These are phyloP conservation scores for Agonopterix heracliana DNA, from an alignment of 2,888 invertebrate species.

Conservation along the genomic window DNA sequence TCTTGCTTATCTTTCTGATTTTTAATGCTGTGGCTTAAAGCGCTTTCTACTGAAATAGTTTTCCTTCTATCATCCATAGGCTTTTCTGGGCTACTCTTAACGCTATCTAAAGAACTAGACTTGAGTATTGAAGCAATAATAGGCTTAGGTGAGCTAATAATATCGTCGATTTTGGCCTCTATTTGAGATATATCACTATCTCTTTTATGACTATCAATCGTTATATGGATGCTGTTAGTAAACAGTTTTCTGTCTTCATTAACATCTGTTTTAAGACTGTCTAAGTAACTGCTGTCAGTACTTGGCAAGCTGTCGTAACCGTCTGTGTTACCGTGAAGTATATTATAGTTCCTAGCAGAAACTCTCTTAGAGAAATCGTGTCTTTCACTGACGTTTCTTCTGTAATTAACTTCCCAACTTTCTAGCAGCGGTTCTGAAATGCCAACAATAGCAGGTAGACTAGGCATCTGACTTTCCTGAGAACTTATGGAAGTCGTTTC, in stretches of 20 bases:
- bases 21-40: slow-evolving; percentile 43
- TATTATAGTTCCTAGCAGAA: slow-evolving; percentile 59
- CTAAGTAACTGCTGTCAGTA: slow-evolving; percentile 67
- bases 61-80: slow-evolving; percentile 62
- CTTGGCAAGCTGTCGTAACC: slow-evolving; percentile 65
- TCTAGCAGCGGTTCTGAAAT: slow-evolving; percentile 69
- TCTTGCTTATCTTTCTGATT: slow-evolving; percentile 45
- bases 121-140: slow-evolving; percentile 68
- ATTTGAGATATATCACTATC: slow-evolving; percentile 72
- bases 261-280: slow-evolving; percentile 62
- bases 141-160: slow-evolving; percentile 72
- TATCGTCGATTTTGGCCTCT: slow-evolving; percentile 74
- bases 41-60: slow-evolving; percentile 69
- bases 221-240: slow-evolving; percentile 60
- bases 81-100: slow-evolving; percentile 74
- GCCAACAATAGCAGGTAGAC: slow-evolving; percentile 69
- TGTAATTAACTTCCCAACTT: slow-evolving; percentile 72
- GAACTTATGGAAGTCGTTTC: slow-evolving; percentile 67
- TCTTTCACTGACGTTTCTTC: slow-evolving; percentile 60
- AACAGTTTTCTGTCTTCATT: slow-evolving; percentile 58
- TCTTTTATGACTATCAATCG: slow-evolving; percentile 55
- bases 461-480: slow-evolving; percentile 70
- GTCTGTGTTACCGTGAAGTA: slow-evolving; percentile 48
- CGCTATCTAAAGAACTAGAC: slow-evolving; percentile 76
- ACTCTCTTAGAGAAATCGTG: slow-evolving; percentile 57